Evolutionary conservation across 2,797 vertebrate species (phyloP).

Genomic region (Cyclopterus lumpus): DNA sequence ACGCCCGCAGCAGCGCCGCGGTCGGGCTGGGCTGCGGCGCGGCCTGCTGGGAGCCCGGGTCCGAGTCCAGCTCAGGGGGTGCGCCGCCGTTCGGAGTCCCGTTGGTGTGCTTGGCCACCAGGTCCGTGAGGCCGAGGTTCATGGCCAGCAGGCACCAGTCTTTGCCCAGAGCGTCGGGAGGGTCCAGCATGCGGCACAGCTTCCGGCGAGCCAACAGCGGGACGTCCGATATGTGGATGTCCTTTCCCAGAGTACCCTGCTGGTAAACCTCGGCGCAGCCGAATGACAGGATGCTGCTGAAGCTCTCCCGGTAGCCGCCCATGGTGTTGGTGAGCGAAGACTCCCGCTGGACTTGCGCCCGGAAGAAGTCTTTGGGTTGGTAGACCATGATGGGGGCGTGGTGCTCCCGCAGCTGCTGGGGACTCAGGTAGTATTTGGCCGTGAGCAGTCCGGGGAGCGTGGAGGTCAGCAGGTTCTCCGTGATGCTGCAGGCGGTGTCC

Average conservation of each 20-base stretch:
- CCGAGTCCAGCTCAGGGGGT: constrained; percentile 59
- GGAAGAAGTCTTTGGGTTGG: constrained; percentile 96
- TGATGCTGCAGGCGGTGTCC: constrained; percentile 94
- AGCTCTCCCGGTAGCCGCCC: constrained; percentile 97
- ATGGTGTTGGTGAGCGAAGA: constrained; percentile 94
- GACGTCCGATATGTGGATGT: constrained; percentile 91
- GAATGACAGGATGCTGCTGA: constrained; percentile 93
- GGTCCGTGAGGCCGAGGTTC: constrained; percentile 94
- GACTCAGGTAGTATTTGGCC: constrained; percentile 95
- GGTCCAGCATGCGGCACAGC: constrained; percentile 94
- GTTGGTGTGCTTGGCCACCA: constrained; percentile 93
- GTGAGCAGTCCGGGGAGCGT: constrained; percentile 93
- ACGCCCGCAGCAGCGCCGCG: constrained; percentile 92
- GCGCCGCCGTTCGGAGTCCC: constrained; percentile 79
- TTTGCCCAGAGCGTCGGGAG: constrained; percentile 95
- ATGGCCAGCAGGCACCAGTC: constrained; percentile 99
- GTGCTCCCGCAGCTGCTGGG: constrained; percentile 95
- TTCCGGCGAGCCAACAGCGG: constrained; percentile 91
- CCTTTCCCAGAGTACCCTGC: constrained; percentile 90
- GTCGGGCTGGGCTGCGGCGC: constrained; percentile 88
- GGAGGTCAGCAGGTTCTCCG: constrained; percentile 92
- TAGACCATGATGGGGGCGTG: constrained; percentile 97
- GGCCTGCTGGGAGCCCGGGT: constrained; percentile 38
- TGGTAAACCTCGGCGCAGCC: constrained; percentile 94
- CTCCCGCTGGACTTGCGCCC: constrained; percentile 92